Conservation (phyloP, 1,140 invertebrate genomes). For the Thrips palmi region DNA sequence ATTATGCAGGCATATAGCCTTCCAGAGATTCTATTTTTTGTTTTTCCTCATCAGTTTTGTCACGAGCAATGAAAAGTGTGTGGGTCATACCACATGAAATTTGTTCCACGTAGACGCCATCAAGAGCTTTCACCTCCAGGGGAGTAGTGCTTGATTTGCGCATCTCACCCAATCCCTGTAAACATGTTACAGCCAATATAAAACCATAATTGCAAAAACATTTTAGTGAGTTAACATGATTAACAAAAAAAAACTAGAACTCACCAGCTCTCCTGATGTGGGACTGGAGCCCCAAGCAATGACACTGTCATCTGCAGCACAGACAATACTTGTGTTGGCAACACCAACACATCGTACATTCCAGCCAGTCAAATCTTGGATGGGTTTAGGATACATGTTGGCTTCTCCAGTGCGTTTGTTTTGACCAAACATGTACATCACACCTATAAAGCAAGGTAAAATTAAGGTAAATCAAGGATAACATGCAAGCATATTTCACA, state of each 20-base stretch:
- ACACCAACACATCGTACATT: constrained; percentile 65
- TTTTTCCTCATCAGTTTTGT: constrained; percentile 44
- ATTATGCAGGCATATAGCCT: constrained; percentile 30
- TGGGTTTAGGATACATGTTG: constrained; percentile 91
- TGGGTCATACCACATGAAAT: constrained; percentile 72
- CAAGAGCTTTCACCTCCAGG: constrained; percentile 72
- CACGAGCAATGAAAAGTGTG: constrained; percentile 49
- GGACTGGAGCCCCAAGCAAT: constrained; percentile 84
- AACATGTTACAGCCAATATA: neutral
- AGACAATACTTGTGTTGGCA: constrained; percentile 61
- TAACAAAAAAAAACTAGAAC: constrained; percentile 14
- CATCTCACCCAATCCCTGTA: constrained; percentile 69
- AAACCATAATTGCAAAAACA: neutral
- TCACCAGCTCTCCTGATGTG: constrained; percentile 77
- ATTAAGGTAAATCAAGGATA: neutral
- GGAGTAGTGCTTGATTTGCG: constrained; percentile 72
- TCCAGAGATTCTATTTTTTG: constrained; percentile 39
- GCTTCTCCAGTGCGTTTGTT: constrained; percentile 83
- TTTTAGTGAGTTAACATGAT: neutral
- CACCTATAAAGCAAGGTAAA: constrained; percentile 22
- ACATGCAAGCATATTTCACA: neutral
- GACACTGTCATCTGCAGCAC: constrained; percentile 74
- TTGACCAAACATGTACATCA: constrained; percentile 72
- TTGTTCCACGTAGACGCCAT: constrained; percentile 59
- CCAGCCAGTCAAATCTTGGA: constrained; percentile 83